Base-by-base conservation (phyloP, 35 echinoderm and acorn worm genomes). In the Apostichopus parvimensis region DNA sequence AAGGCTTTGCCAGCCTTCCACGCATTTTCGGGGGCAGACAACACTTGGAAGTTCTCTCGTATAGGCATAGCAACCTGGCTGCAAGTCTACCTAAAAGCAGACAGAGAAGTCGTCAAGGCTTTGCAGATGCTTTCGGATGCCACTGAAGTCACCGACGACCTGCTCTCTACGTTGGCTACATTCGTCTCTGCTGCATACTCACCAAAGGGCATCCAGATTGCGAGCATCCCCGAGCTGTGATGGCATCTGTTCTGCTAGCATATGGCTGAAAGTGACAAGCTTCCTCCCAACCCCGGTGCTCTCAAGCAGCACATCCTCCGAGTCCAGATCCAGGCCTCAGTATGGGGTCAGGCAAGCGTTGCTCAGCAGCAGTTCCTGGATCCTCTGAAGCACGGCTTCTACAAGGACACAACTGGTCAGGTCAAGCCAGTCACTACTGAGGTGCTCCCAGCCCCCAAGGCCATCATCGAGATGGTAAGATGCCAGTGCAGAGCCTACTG, bases 211-310 rank as follows among this genome's bases (percentile, higher is more conserved):
- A 73, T 73, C 25, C 34, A 76, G 6, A 89, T 89, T 22, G 54
- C 62, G 25, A 78, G 13, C 21, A 90, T 90, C 20, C n/a, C 70
- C 15, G 88, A 90, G 2, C 5, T 90, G n/a, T 0, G 57, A 59
- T 59, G 73, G 73, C 88, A 90, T 90, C 88, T 90, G 5, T 77
- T 90, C 23, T 90, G 71, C 54, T 77, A 77, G 28, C 88, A 90
- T n/a, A 9, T 77, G 45, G 88, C 88, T 77, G 88, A 77, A 78
- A 90, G 53, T 90, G 23, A 78, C 73, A 77, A 58, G 1, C 20
- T 71, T 0, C 85, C 85, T 56, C 85, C 15, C 15, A 87, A 60
- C 34, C n/a, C 15, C 18, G 20, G 85, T 15, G 75, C 77, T 15
- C 54, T 86, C 5, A 45, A 86, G 83, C 21, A 86, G 56, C 21